Base-by-base conservation (phyloP, 1,140 invertebrate genomes). In the Drosophila nannoptera region DNA sequence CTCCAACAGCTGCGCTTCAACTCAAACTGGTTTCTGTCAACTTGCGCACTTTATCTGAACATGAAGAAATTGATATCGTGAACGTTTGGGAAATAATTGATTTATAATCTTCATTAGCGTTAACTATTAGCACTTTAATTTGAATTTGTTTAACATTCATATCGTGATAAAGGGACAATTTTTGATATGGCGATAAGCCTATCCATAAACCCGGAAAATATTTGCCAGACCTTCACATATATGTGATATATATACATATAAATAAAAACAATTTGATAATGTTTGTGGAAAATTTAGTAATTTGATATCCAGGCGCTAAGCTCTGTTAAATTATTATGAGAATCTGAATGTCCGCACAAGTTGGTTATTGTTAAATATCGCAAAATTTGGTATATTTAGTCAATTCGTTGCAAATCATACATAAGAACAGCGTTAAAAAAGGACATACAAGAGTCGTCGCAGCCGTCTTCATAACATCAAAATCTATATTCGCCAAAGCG, bases 401-500 rank as follows among this genome's bases (percentile, higher is more conserved):
- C 22, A 22, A 22, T 22, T 22, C 22, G 22, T 2, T 1, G 1
- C 22, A 22, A 22, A 22, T 22, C 1, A 22, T 22, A 22, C 22
- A 22, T 22, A 22, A 22, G 22, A 1, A 22, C 22, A 22, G 22
- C 22, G 22, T 22, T 22, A 3, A 22, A 22, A 53, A n/a, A 53
- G 38, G 12, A 38, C 12, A 55, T 55, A 33, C n/a, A 43, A 43
- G 33, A 7, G 54, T 45, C 9, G 12, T 12, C 9, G 29, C 14
- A 11, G 54, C n/a, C 22, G 32, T 0, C 2, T 8, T 9, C 8
- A 9, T 32, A 3, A 32, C 1, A 0, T 16, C 38, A 69, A 58
- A 52, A 32, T 75, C 71, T 56, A n/a, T 32, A 35, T 5, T 62
- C 36, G 49, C 14, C 55, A 59, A 60, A 66, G 40, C 63, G 67